Base-by-base conservation (phyloP, 2,113 vertebrate species). In the Agapornis roseicollis region DNA sequence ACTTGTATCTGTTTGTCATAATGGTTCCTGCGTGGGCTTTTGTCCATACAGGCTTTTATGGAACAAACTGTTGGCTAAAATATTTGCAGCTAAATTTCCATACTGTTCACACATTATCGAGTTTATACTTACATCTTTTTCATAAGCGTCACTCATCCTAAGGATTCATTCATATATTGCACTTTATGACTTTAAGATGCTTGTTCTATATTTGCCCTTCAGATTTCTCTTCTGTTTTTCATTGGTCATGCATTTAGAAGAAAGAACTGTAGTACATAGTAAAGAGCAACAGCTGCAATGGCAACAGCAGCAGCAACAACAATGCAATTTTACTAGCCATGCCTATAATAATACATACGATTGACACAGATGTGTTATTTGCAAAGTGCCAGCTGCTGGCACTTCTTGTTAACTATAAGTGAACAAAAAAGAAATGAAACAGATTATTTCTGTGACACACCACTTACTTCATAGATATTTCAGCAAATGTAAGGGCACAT, bases 261-360 rank as follows among this genome's bases (percentile, higher is more conserved):
- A 31, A 71, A 77, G 25, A 7, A 47, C 33, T 44, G 10, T 25
- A 47, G 17, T 55, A 85, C 60, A 39, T 1, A 74, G 60, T 70
- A 84, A 93, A 92, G 29, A 94, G 56, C 73, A 93, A 94, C 92
- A 92, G 81, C 94, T 94, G 96, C 50, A 52, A 15, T 66, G 79
- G 91, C 50, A 88, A 70, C 41, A 39, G 11, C 11, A 29, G 42
- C 61, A 80, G 25, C 47, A 71, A 50, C 47, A 71, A 50, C 56
- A 78, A 44, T 85, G 44, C 53, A 69, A 68, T 92, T 96, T 96
- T 72, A 81, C 50, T 19, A n/a, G 74, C 84, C 33, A 1, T 91
- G 88, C 60, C 42, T 74, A 18, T 60, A 79, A 63, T 49, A 33
- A 71, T 53, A 11, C 49, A 79, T 83, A 86, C 81, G 86, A 65